Conservation (phyloP, 1,140 invertebrate species). For the Nasonia vitripennis region DNA sequence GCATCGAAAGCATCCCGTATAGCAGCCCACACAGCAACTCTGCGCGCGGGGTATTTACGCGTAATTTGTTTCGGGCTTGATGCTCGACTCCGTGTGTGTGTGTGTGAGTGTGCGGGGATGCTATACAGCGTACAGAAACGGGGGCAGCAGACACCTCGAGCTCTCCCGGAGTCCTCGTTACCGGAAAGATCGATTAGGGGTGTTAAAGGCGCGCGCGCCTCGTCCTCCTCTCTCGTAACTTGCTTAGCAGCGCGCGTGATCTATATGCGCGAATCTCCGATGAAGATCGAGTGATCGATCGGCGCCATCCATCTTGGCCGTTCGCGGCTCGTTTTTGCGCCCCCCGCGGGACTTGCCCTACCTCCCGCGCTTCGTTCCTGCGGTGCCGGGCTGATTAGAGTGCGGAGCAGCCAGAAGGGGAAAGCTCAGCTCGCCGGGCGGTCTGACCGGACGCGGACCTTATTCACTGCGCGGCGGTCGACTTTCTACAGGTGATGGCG, state of each 20-base stretch:
- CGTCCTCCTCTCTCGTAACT: slow-evolving; percentile 14
- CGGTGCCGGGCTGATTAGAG: background rate
- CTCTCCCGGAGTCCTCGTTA: background rate
- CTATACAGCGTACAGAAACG: background rate
- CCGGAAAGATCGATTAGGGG: slow-evolving; percentile 25
- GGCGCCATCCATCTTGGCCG: slow-evolving; percentile 33
- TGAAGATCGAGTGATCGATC: slow-evolving; percentile 43
- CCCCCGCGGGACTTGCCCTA: background rate
- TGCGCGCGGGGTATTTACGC: slow-evolving; percentile 3
- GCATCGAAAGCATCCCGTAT: background rate
- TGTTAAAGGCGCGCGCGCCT: slow-evolving; percentile 4
- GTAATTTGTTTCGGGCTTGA: slow-evolving; percentile 29
- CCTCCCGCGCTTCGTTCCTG: background rate
- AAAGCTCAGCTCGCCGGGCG: background rate
- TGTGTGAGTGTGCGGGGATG: background rate
- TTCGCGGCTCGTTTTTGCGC: slow-evolving; percentile 16
- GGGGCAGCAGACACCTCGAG: background rate
- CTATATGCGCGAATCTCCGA: slow-evolving; percentile 30
- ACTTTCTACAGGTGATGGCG: background rate
- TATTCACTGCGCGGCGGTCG: background rate
- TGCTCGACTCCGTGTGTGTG: background rate
- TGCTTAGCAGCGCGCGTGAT: slow-evolving; percentile 25
- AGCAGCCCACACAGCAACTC: background rate
- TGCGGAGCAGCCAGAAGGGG: background rate
- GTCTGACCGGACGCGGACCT: slow-evolving; percentile 6